A percentile compares a stretch with the other conserved stretches of the same genome.
Evolutionary conservation across 2,113 vertebrate species (phyloP).

Genomic region (Hirundichthys speculiger): DNA sequence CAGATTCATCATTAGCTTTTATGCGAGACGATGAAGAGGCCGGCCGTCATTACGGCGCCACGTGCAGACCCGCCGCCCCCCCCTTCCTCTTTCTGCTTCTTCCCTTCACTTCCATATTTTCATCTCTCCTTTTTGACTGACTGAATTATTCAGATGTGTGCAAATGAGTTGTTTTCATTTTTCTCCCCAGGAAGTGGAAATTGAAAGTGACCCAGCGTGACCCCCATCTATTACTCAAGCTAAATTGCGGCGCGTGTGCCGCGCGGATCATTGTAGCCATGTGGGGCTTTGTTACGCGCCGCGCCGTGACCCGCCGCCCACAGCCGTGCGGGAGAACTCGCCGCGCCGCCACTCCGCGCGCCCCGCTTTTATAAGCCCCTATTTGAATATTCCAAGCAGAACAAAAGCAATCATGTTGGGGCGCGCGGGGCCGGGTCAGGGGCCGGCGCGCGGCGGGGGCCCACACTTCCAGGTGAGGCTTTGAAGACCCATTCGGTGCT

Average conservation of each 20-base stretch:
- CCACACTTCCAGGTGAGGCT: conserved; percentile 32
- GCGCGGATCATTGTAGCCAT: conserved; percentile 87
- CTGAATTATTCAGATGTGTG: conserved; percentile 99
- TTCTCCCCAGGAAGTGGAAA: conserved; percentile 92
- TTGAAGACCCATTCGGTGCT: conserved; percentile 39
- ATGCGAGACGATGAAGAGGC: conserved; percentile 81
- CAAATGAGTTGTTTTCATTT: conserved; percentile 99
- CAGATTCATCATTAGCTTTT: conserved; percentile 90
- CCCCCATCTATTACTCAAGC: conserved; percentile 97
- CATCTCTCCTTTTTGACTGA: conserved; percentile 64
- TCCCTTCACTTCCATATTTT: conserved; percentile 49
- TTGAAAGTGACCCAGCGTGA: conserved; percentile 97
- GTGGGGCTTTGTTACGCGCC: conserved; percentile 92
- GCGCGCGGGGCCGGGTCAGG: conserved; percentile 57
- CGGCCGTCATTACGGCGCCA: conserved; percentile 83
- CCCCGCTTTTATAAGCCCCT: conserved; percentile 83
- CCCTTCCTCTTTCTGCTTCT: conserved; percentile 55
- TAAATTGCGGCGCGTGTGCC: conserved; percentile 95
- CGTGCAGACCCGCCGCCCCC: conserved; percentile 65
- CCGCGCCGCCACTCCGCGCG: conserved; percentile 87
- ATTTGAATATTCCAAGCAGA: conserved; percentile 80
- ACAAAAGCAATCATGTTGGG: conserved; percentile 74
- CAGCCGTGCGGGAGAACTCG: conserved; percentile 89
- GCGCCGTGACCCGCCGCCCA: conserved; percentile 86
- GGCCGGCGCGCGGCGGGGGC: conserved; percentile 16